Evolutionary conservation across 2,888 invertebrate species (phyloP).

Genomic region (Caenorhabditis wallacei): DNA sequence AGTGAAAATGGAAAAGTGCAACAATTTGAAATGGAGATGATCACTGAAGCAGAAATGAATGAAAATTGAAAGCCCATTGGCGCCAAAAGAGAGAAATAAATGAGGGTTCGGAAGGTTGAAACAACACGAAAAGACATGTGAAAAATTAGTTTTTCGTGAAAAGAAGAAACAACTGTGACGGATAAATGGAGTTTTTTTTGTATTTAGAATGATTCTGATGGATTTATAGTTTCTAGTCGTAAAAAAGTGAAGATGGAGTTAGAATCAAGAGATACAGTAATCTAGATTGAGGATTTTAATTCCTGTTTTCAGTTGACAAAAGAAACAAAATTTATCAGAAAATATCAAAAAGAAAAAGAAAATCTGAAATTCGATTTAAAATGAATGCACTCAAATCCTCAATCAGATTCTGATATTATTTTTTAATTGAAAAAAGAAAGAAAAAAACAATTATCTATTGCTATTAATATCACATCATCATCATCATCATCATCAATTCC

Average conservation of each 20-base stretch:
- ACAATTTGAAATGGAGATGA: conserved; percentile 44
- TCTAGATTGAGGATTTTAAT: no score
- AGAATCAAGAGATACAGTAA: no score
- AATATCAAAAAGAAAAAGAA: no score
- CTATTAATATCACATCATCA: background rate
- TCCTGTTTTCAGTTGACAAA: no score
- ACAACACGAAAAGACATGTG: conserved; percentile 34
- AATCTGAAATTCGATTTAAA: no score
- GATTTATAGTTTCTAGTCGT: no score
- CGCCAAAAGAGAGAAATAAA: conserved; percentile 31
- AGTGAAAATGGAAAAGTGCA: conserved; percentile 49
- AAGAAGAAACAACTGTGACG: conserved; percentile 5
- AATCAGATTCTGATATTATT: no score
- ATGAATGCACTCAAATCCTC: no score
- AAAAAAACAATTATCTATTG: no score
- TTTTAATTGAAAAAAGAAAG: no score
- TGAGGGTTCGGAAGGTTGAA: conserved; percentile 47
- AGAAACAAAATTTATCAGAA: no score
- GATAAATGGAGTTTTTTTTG: background rate
- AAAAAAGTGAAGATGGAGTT: no score
- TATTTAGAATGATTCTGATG: background rate
- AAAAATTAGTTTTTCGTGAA: conserved; percentile 33
- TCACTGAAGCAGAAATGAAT: conserved; percentile 35
- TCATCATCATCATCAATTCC: background rate
- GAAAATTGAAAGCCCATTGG: conserved; percentile 24